phyloP scores from a whole-genome alignment of 2,888 invertebrate species.

The Cetonia aurata region DNA sequence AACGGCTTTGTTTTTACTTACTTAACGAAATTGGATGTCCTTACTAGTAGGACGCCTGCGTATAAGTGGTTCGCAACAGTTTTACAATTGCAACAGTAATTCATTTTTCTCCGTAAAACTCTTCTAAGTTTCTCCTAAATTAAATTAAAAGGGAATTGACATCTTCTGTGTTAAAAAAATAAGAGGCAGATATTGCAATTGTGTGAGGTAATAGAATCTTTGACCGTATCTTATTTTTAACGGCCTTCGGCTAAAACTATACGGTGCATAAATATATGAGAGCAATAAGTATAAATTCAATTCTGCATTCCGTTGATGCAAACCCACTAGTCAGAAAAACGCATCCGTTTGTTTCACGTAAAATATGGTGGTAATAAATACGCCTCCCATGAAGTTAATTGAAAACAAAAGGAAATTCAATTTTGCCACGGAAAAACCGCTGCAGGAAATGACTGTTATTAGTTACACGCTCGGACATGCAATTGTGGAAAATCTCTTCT shows the following conservation, averaged over 20 bases:
- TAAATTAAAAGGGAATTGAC: too few species aligned
- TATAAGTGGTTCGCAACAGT: too few species aligned
- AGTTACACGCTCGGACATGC: conserved; percentile 43
- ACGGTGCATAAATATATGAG: background rate
- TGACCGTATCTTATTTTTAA: too few species aligned
- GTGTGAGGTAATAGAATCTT: too few species aligned
- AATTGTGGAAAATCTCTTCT: conserved; percentile 25
- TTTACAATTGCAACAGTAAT: too few species aligned
- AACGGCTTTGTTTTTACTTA: too few species aligned
- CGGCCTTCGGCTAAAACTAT: background rate
- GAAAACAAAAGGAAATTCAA: conserved; percentile 45
- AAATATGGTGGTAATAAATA: conserved; percentile 31
- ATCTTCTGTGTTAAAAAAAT: too few species aligned
- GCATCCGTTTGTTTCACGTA: conserved; percentile 11
- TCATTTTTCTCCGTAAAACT: too few species aligned
- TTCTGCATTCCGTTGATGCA: conserved; percentile 13
- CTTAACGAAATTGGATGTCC: too few species aligned
- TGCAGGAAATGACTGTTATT: conserved; percentile 48
- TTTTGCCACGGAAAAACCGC: conserved; percentile 47
- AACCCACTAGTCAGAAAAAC: background rate
- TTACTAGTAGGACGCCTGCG: too few species aligned
- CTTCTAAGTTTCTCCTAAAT: too few species aligned
- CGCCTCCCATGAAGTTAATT: conserved; percentile 31
- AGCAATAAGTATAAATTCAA: conserved; percentile 22
- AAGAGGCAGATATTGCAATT: too few species aligned